Percentiles rank a stretch among this genome's conserved stretches.
phyloP scores from a whole-genome alignment of 1,140 invertebrate species.

The Nasonia giraulti region DNA sequence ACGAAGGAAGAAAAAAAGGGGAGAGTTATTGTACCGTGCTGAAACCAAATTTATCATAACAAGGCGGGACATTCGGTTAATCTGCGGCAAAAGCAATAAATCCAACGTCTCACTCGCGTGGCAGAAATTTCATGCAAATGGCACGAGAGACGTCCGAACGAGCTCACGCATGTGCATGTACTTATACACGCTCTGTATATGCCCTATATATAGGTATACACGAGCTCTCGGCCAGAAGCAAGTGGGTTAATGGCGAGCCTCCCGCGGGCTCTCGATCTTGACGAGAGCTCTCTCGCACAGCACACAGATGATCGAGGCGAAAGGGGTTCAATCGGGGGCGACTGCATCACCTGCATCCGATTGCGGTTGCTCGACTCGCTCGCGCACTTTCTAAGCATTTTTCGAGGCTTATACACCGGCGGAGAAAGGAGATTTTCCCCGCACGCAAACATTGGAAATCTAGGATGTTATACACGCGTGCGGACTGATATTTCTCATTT shows the following conservation, averaged over 20 bases:
- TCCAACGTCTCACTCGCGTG: no score
- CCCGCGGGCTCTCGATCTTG: neutral
- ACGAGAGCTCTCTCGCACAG: neutral
- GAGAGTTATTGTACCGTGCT: no score
- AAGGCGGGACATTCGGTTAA: no score
- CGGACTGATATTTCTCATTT: no score
- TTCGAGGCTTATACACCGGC: neutral
- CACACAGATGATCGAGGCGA: neutral
- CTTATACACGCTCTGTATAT: neutral
- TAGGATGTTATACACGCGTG: neutral
- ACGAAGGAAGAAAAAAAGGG: neutral
- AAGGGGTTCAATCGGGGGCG: constrained; percentile 1
- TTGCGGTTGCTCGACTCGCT: neutral
- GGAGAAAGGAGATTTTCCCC: neutral
- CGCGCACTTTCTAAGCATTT: neutral
- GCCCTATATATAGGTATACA: neutral
- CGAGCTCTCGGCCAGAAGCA: neutral
- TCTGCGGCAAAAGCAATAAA: neutral
- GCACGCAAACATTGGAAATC: neutral
- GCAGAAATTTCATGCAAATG: neutral
- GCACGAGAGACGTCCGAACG: neutral
- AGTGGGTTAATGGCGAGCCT: neutral
- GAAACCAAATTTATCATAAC: no score
- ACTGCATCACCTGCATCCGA: neutral
- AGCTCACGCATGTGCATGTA: neutral